phyloP scores from a whole-genome alignment of 2,888 invertebrate genomes.

The Deroplatys truncata region DNA sequence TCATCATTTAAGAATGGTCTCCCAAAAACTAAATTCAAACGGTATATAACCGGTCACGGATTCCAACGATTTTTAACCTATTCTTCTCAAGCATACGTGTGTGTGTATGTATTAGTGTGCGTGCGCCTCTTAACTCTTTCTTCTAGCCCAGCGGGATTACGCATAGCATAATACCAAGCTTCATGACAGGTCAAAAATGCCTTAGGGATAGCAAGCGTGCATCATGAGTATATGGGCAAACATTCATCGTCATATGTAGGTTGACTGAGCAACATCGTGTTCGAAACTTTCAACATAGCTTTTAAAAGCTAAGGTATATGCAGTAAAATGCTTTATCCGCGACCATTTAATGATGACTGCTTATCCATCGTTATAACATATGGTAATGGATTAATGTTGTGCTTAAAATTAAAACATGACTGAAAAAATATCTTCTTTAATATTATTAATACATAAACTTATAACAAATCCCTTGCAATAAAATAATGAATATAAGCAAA shows the following conservation, averaged over 20 bases:
- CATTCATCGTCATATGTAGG: neutral
- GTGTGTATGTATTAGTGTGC: neutral
- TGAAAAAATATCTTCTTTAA: too few species aligned
- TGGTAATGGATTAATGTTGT: too few species aligned
- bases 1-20: neutral
- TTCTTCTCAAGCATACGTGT: neutral
- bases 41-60: neutral
- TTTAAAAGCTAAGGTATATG: too few species aligned
- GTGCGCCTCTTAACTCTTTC: neutral
- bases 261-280: too few species aligned
- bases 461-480: too few species aligned
- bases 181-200: neutral
- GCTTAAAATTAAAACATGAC: too few species aligned
- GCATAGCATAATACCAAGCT: neutral
- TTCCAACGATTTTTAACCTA: neutral
- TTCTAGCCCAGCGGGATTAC: neutral
- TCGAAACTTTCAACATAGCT: too few species aligned
- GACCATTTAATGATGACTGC: too few species aligned
- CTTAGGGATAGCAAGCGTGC: neutral
- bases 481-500: too few species aligned
- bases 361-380: too few species aligned
- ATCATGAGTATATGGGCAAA: neutral
- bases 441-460: too few species aligned
- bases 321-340: too few species aligned
- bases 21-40: neutral